These are phyloP conservation scores for Malachius bipustulatus DNA, from an alignment of 2,888 invertebrate species.

Conservation along the genomic window DNA sequence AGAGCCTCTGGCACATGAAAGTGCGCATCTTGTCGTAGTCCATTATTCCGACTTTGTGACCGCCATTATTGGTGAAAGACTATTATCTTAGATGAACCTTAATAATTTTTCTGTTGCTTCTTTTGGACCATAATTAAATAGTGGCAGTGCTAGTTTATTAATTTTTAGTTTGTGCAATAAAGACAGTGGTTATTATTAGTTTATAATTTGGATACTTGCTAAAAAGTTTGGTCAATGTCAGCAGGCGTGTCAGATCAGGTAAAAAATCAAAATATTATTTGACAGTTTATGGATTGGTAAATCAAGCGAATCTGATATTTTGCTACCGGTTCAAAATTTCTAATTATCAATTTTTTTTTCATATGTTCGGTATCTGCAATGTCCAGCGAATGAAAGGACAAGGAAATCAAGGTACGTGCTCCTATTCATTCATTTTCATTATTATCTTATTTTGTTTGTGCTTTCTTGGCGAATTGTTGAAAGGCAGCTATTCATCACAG, in stretches of 20 bases:
- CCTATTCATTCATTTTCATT: not conserved
- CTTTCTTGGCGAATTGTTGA: too few species aligned
- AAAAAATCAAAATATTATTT: conserved; percentile 39
- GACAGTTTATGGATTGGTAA: conserved; percentile 30
- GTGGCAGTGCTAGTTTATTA: conserved; percentile 26
- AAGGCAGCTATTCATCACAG: too few species aligned
- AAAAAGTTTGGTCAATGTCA: conserved; percentile 71
- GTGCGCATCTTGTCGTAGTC: too few species aligned
- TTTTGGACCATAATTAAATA: conserved; percentile 18
- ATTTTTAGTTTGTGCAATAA: conserved; percentile 30
- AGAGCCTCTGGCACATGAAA: too few species aligned
- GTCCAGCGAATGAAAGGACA: conserved; percentile 75
- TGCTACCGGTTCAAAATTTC: too few species aligned
- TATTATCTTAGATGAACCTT: too few species aligned
- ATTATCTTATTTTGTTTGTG: conserved; percentile 1
- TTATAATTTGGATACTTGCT: conserved; percentile 37
- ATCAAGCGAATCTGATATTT: too few species aligned
- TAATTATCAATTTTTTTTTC: conserved; percentile 41
- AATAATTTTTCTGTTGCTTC: too few species aligned
- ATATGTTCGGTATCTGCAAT: conserved; percentile 43
- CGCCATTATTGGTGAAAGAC: too few species aligned
- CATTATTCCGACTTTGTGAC: too few species aligned
- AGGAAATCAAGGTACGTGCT: conserved; percentile 60
- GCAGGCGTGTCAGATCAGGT: conserved; percentile 87
- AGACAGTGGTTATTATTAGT: conserved; percentile 26